Evolutionary conservation across 2,797 vertebrate species (phyloP).

Genomic region (Myoxocephalus aenaeus): DNA sequence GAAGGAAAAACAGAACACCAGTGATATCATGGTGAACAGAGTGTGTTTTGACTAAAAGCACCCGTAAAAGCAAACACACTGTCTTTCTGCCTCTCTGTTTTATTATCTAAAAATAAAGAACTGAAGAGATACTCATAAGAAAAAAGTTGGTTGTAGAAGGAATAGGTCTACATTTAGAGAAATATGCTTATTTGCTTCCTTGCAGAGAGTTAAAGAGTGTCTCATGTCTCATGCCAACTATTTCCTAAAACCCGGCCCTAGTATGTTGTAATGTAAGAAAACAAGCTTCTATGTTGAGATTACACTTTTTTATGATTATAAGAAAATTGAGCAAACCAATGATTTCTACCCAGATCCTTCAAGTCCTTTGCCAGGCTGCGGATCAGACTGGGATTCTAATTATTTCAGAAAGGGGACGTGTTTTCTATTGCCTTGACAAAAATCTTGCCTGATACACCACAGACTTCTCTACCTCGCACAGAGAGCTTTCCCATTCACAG

Average conservation of each 20-base stretch:
- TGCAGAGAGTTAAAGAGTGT: background rate
- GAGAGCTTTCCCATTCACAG: conserved; percentile 23
- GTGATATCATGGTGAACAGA: conserved; percentile 25
- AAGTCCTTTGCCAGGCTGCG: background rate
- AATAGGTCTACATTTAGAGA: background rate
- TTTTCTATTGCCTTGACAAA: background rate
- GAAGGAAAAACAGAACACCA: conserved; percentile 49
- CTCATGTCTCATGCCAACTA: too few relatives aligned
- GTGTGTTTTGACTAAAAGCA: conserved; percentile 16
- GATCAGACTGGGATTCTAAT: background rate
- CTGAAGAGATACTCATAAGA: background rate
- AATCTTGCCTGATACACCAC: background rate
- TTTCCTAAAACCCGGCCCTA: background rate
- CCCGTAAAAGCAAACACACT: background rate
- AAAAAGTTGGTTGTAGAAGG: background rate
- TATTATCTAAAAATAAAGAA: background rate
- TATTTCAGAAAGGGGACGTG: background rate
- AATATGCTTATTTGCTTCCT: background rate
- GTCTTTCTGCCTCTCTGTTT: conserved; percentile 19
- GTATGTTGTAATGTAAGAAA: background rate
- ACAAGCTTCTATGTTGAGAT: background rate
- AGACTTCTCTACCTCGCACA: background rate
- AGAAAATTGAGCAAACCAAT: background rate
- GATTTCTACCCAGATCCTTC: background rate
- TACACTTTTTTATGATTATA: background rate